Conservation (phyloP, 2,888 invertebrate species). For the Pristionchus maxplancki region DNA sequence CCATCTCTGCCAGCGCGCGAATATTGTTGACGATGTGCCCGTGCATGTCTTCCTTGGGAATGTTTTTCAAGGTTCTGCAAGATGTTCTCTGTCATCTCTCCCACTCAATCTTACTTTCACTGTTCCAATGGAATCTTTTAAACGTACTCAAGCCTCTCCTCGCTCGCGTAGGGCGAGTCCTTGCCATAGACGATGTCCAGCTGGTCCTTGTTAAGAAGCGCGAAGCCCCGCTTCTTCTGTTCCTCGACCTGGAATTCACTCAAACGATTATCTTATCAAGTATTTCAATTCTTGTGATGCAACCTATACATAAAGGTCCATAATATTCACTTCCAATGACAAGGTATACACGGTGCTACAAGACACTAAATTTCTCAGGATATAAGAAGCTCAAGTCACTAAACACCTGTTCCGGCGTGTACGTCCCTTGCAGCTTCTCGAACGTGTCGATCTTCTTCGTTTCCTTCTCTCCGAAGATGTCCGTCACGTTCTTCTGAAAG, state of each 20-base stretch:
- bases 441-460: constrained; percentile 66
- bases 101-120: not conserved
- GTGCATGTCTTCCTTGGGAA: constrained; percentile 48
- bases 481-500: constrained; percentile 63
- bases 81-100: too few relatives aligned
- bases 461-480: constrained; percentile 55
- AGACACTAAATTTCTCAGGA: too few relatives aligned
- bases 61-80: not conserved
- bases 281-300: too few relatives aligned
- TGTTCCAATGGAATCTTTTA: not conserved
- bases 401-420: constrained; percentile 61
- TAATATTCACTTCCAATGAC: not conserved
- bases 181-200: constrained; percentile 72
- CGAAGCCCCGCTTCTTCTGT: constrained; percentile 67
- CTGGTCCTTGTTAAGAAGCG: constrained; percentile 66
- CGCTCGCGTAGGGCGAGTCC: constrained; percentile 68
- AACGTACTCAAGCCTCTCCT: constrained; percentile 55
- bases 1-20: constrained; percentile 65
- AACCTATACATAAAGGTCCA: too few relatives aligned
- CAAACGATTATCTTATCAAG: too few relatives aligned
- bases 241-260: constrained; percentile 56
- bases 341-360: not conserved
- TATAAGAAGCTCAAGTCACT: not conserved
- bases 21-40: constrained; percentile 60
- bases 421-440: constrained; percentile 64